Percentiles rank a stretch among this genome's conserved stretches.
phyloP scores from a whole-genome alignment of 1,140 invertebrate genomes.

The Drosophila murphyi region DNA sequence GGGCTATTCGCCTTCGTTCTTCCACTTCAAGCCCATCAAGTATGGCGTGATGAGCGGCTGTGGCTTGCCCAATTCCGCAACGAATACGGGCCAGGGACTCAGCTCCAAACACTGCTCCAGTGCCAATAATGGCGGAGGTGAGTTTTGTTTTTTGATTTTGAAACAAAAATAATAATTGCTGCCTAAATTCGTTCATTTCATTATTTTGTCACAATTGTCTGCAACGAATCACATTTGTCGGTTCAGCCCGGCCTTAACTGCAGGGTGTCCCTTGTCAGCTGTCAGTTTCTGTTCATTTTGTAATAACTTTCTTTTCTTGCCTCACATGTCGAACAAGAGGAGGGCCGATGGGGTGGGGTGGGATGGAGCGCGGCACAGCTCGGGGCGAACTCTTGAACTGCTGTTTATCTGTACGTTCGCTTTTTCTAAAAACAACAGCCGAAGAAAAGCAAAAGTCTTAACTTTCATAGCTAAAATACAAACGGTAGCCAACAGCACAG shows the following conservation, averaged over 20 bases:
- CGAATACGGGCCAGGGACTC: slow-evolving; percentile 79
- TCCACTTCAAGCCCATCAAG: slow-evolving; percentile 94
- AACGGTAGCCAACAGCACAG: slow-evolving; percentile 51
- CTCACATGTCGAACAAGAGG: slow-evolving; percentile 45
- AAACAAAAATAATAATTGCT: not conserved
- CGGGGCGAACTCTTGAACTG: slow-evolving; percentile 71
- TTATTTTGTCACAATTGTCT: slow-evolving; percentile 70
- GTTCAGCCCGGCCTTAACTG: slow-evolving; percentile 8
- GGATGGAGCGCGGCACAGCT: slow-evolving; percentile 17
- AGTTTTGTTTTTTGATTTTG: slow-evolving; percentile 63
- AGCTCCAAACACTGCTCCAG: slow-evolving; percentile 84
- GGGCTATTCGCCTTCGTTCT: slow-evolving; percentile 94
- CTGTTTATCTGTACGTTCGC: slow-evolving; percentile 70
- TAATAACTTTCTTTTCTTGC: slow-evolving; percentile 82
- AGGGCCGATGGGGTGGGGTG: not conserved
- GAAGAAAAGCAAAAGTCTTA: slow-evolving; percentile 76
- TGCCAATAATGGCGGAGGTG: slow-evolving; percentile 88
- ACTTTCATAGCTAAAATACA: slow-evolving; percentile 64
- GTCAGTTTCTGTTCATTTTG: slow-evolving; percentile 71
- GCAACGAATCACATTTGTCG: slow-evolving; percentile 32
- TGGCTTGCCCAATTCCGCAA: slow-evolving; percentile 76
- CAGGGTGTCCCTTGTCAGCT: slow-evolving; percentile 59
- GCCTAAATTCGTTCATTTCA: not conserved
- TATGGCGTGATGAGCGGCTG: slow-evolving; percentile 87
- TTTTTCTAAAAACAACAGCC: slow-evolving; percentile 73